Conservation (phyloP, 2,888 invertebrate genomes). For the Drosophila yooni region DNA sequence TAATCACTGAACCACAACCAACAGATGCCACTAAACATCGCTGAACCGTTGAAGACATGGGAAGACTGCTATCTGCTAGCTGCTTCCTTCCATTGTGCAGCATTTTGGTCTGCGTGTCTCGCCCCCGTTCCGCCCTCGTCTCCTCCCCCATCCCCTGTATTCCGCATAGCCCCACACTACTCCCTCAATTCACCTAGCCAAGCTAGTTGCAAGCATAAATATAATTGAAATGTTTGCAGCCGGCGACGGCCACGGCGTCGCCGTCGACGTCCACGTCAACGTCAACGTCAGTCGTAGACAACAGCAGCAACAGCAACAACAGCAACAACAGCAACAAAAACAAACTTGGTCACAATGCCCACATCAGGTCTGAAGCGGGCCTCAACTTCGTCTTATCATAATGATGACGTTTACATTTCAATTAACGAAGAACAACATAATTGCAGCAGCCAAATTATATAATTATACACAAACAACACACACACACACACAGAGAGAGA, state of each 20-base stretch:
- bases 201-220: slow-evolving; percentile 26
- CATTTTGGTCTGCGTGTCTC: neutral
- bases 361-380: slow-evolving; percentile 24
- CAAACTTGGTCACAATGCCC: slow-evolving; percentile 20
- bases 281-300: slow-evolving; percentile 32
- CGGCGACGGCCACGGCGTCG: slow-evolving; percentile 75
- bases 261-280: slow-evolving; percentile 36
- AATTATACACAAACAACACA: slow-evolving; percentile 72
- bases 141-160: neutral
- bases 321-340: slow-evolving; percentile 12
- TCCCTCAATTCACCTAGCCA: neutral
- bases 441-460: slow-evolving; percentile 81
- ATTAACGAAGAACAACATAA: slow-evolving; percentile 80
- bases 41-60: neutral
- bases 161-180: neutral
- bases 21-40: neutral
- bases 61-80: slow-evolving; percentile 4
- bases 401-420: slow-evolving; percentile 82
- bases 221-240: slow-evolving; percentile 38
- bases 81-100: neutral
- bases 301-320: slow-evolving; percentile 17
- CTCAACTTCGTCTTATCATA: slow-evolving; percentile 69
- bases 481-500: slow-evolving; percentile 8
- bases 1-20: neutral
- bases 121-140: neutral